Evolutionary conservation across 2,797 vertebrate genomes (phyloP), one percentile per base, ranked within the genome.

Genomic region (Myotis planiceps): DNA sequence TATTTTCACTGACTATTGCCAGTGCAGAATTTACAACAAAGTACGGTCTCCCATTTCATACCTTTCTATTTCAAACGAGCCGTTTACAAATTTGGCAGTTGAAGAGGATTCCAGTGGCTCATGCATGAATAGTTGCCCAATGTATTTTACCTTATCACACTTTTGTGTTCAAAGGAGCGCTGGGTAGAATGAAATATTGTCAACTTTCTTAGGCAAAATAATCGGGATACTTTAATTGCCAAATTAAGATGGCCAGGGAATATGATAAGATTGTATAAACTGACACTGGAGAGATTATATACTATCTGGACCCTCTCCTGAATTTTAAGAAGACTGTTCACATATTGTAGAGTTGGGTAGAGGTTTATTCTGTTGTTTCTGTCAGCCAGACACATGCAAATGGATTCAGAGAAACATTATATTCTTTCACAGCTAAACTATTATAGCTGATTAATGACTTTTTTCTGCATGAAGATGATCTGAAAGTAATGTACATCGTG

Each of bases 401-500:
- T 97, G 42, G 75, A 97, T 95, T 96, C 93, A 92, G 92, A 79
- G 90, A 94, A 96, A 85, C 88, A 90, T 93, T 90, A 96, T 95
- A 96, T 96, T 95, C 49, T 92, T 88, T 95, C 94, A 91, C 47
- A 92, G 92, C 90, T 87, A 71, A 97, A 96, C 82, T 96, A 68
- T 96, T 96, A 88, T 87, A 94, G 95, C 97, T 97, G 96, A 97
- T 95, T 97, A 96, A 97, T 97, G 94, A 93, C 60, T 92, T 97
- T 97, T 96, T 94, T 82, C 95, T 96, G 95, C 93, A 65, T 84
- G 92, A 87, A 79, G 92, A 96, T 95, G 87, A 96, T 96, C 93
- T 75, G 82, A 92, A 97, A 91, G 95, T 93, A 91, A 78, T 95
- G 85, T 87, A 47, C 86, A 92, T 91, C 63, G 6, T 93, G 72